Conservation (phyloP, 2,797 vertebrate genomes). For the Phrynocephalus vlangalii region DNA sequence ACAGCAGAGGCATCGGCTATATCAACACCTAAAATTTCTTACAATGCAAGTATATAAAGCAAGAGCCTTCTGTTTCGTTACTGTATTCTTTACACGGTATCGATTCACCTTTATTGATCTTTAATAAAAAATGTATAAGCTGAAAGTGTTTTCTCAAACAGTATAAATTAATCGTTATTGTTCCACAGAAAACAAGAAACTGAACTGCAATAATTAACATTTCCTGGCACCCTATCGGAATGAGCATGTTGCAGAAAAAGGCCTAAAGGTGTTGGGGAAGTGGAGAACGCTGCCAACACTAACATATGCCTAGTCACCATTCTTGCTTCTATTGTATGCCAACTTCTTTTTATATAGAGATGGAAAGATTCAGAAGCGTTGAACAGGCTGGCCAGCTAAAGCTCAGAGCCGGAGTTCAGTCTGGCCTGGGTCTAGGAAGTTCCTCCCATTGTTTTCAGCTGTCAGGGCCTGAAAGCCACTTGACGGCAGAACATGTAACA, state of each 20-base stretch:
- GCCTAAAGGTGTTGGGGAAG: constrained; percentile 49
- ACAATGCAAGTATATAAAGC: constrained; percentile 40
- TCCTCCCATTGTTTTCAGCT: background rate
- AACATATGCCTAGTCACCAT: constrained; percentile 48
- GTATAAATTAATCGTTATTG: constrained; percentile 66
- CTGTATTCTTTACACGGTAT: constrained; percentile 48
- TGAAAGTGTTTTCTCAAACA: constrained; percentile 61
- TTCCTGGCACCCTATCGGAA: constrained; percentile 62
- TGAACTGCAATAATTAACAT: constrained; percentile 67
- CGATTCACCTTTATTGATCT: constrained; percentile 66
- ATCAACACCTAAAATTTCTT: constrained; percentile 58
- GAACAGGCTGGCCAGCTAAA: background rate
- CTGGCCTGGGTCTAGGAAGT: background rate
- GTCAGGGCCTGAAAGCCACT: background rate
- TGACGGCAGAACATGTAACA: background rate
- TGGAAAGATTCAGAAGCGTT: background rate
- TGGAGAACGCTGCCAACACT: constrained; percentile 48
- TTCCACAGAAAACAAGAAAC: constrained; percentile 63
- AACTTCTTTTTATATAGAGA: background rate
- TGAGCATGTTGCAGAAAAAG: constrained; percentile 45
- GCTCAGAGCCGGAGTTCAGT: background rate
- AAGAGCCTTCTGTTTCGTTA: constrained; percentile 64
- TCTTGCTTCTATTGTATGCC: background rate
- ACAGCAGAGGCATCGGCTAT: constrained; percentile 56
- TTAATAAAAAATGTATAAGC: constrained; percentile 65